phyloP scores from a whole-genome alignment of 2,888 invertebrate genomes.

The Kuschelorhynchus macadamiae region DNA sequence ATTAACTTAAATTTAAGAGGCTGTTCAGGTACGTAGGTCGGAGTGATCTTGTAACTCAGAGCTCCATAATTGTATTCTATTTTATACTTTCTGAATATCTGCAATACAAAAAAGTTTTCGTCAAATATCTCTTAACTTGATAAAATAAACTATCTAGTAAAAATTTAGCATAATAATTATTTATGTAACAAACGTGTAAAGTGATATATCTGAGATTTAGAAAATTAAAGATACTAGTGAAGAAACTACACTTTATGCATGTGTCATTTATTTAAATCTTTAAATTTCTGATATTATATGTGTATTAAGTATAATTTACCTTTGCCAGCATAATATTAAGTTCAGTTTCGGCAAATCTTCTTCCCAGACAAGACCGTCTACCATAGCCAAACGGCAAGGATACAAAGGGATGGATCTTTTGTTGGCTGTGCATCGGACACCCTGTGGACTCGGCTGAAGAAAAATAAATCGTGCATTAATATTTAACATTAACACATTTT shows the following conservation, averaged over 20 bases:
- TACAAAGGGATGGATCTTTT: constrained; percentile 82
- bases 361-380: constrained; percentile 82
- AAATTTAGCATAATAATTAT: too few species aligned
- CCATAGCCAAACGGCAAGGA: constrained; percentile 85
- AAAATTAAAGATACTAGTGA: background rate
- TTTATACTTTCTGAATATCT: constrained; percentile 81
- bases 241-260: background rate
- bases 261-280: background rate
- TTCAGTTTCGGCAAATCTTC: constrained; percentile 86
- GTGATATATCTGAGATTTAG: too few species aligned
- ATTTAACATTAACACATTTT: background rate
- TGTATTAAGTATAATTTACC: constrained; percentile 72
- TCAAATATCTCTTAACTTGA: too few species aligned
- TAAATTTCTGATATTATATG: too few species aligned
- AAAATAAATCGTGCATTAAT: background rate
- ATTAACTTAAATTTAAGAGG: constrained; percentile 79
- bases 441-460: constrained; percentile 13
- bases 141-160: too few species aligned
- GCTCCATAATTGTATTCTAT: constrained; percentile 79
- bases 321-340: constrained; percentile 81
- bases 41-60: constrained; percentile 79
- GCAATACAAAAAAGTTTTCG: constrained; percentile 51
- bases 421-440: constrained; percentile 61
- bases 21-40: constrained; percentile 81
- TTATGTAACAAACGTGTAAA: too few species aligned